Evolutionary conservation across 2,113 vertebrate species (phyloP).

Genomic region (Antechinus flavipes): DNA sequence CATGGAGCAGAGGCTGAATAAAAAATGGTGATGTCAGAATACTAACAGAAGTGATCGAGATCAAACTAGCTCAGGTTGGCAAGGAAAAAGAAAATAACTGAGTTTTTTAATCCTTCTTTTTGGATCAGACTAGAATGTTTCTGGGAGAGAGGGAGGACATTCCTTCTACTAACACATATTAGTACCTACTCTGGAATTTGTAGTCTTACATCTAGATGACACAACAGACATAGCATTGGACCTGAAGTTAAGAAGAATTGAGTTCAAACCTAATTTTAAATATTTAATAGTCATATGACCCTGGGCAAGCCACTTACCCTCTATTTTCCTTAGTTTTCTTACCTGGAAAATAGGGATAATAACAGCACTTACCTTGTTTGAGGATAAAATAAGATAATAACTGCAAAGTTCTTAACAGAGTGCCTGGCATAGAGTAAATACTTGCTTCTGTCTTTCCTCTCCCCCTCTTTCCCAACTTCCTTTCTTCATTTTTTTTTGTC

Average conservation of each 20-base stretch:
- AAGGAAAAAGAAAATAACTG: background rate
- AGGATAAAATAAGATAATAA: no score
- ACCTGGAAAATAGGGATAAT: background rate
- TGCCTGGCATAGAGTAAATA: no score
- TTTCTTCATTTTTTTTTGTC: no score
- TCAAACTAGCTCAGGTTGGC: background rate
- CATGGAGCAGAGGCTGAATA: background rate
- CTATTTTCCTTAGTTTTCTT: background rate
- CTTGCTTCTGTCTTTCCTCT: no score
- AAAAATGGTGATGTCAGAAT: background rate
- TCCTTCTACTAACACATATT: background rate
- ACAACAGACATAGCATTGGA: background rate
- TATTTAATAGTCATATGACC: background rate
- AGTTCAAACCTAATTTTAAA: background rate
- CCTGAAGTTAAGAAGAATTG: background rate
- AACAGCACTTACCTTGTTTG: no score
- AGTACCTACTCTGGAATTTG: background rate
- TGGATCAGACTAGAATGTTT: background rate
- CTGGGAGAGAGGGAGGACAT: background rate
- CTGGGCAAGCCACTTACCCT: background rate
- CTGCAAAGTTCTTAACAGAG: no score
- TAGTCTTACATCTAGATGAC: background rate
- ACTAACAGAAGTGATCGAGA: background rate
- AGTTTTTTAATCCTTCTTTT: background rate
- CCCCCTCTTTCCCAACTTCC: no score